A percentile compares a stretch with the other conserved stretches of the same genome.
Evolutionary conservation across 2,113 vertebrate species (phyloP).

Genomic region (Xiphorhynchus elegans): DNA sequence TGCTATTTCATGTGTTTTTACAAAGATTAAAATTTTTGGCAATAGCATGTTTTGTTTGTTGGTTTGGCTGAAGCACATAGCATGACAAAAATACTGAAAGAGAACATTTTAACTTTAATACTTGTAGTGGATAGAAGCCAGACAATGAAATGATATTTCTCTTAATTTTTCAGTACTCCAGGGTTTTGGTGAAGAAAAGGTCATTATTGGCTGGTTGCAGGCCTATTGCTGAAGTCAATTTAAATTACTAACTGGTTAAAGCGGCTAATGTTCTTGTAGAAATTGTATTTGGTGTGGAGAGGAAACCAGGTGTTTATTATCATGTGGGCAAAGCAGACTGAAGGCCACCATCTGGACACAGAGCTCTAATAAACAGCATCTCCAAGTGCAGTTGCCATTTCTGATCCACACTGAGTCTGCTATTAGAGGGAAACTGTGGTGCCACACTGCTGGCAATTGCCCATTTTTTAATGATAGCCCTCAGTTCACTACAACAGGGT

Average conservation of each 20-base stretch:
- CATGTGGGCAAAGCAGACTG: accelerated
- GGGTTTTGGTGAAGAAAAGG: neutral
- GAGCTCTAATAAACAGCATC: neutral
- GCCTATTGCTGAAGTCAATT: neutral
- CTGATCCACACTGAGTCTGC: neutral
- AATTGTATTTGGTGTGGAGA: neutral
- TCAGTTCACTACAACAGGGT: neutral
- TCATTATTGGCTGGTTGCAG: neutral
- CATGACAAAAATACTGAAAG: neutral
- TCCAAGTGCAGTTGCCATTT: neutral
- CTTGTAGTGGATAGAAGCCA: neutral
- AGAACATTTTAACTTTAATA: neutral
- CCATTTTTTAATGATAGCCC: neutral
- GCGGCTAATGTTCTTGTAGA: neutral
- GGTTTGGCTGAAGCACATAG: neutral
- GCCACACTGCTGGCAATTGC: neutral
- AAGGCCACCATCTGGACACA: neutral
- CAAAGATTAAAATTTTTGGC: neutral
- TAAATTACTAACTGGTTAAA: neutral
- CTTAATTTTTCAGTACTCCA: neutral
- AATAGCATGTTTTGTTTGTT: neutral
- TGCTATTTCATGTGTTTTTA: neutral
- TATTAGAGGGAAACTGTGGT: neutral
- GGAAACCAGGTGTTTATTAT: neutral
- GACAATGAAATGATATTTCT: neutral